Conservation (phyloP, 2,888 invertebrate genomes). For the Drosophila sordidula region DNA sequence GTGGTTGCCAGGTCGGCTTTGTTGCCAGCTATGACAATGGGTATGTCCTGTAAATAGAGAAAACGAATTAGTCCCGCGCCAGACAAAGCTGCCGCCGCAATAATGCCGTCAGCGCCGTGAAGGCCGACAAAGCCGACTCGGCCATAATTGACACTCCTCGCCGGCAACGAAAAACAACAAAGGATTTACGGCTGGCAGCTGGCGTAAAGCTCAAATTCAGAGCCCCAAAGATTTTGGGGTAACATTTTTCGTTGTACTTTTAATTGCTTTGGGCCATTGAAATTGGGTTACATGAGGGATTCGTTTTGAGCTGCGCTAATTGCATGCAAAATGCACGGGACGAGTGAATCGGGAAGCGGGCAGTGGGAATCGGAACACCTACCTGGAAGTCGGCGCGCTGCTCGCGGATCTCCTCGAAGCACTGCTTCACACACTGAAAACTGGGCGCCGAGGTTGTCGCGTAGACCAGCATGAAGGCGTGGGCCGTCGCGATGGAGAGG, state of each 20-base stretch:
- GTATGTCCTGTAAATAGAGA: conserved; percentile 88
- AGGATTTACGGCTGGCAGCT: conserved; percentile 1
- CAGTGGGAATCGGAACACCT: conserved; percentile 31
- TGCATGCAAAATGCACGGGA: conserved; percentile 56
- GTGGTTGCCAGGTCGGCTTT: conserved; percentile 91
- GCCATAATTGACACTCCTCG: conserved; percentile 58
- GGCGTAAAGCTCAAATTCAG: conserved; percentile 19
- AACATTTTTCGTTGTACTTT: conserved; percentile 28
- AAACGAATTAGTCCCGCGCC: conserved; percentile 42
- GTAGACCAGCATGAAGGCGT: conserved; percentile 95
- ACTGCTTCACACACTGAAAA: conserved; percentile 90
- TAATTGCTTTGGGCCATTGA: conserved; percentile 62
- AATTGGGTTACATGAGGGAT: conserved; percentile 44
- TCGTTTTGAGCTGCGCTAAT: conserved; percentile 54
- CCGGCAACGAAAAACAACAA: conserved; percentile 25
- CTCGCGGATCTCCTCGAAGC: conserved; percentile 93
- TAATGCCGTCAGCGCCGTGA: too few relatives aligned
- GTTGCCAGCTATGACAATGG: conserved; percentile 94
- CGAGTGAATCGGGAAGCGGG: background rate
- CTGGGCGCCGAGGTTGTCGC: conserved; percentile 91
- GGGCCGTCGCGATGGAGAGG: conserved; percentile 93
- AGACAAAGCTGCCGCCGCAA: conserved; percentile 3
- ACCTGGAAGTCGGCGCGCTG: conserved; percentile 90
- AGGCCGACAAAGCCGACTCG: conserved; percentile 36
- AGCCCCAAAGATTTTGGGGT: conserved; percentile 14